Evolutionary conservation across 1,140 invertebrate genomes (phyloP).

Genomic region (Bathynomus jamesi): DNA sequence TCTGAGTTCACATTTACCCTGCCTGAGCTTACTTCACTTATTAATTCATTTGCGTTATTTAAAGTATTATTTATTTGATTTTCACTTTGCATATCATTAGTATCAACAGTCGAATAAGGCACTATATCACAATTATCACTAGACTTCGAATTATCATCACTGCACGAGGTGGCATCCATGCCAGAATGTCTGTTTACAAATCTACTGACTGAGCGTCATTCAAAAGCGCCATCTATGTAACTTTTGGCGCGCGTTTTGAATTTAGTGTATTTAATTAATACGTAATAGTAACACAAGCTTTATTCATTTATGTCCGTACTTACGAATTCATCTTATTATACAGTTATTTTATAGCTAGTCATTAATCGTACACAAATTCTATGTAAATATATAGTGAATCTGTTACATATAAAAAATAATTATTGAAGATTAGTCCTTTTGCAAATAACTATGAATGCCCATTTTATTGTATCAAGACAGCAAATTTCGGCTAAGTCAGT

Average conservation of each 20-base stretch:
- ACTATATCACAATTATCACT: neutral
- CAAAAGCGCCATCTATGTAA: neutral
- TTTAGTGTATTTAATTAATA: too few species aligned
- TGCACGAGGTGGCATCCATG: neutral
- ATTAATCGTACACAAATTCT: too few species aligned
- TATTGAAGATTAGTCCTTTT: too few species aligned
- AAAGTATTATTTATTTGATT: neutral
- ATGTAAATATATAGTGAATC: too few species aligned
- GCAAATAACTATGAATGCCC: too few species aligned
- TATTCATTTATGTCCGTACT: too few species aligned
- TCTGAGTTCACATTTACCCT: neutral
- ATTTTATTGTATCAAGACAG: too few species aligned
- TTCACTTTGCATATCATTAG: neutral
- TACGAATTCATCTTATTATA: too few species aligned
- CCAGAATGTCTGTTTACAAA: neutral
- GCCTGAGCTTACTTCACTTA: neutral
- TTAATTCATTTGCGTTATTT: neutral
- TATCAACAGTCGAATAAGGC: neutral
- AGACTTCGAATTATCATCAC: neutral
- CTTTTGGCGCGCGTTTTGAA: neutral
- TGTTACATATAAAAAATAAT: too few species aligned
- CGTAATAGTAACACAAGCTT: too few species aligned
- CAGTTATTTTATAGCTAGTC: too few species aligned
- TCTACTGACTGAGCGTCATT: neutral
- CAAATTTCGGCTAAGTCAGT: too few species aligned